Conservation (phyloP, 2,888 invertebrate genomes). For the Lithophane ornitopus region DNA sequence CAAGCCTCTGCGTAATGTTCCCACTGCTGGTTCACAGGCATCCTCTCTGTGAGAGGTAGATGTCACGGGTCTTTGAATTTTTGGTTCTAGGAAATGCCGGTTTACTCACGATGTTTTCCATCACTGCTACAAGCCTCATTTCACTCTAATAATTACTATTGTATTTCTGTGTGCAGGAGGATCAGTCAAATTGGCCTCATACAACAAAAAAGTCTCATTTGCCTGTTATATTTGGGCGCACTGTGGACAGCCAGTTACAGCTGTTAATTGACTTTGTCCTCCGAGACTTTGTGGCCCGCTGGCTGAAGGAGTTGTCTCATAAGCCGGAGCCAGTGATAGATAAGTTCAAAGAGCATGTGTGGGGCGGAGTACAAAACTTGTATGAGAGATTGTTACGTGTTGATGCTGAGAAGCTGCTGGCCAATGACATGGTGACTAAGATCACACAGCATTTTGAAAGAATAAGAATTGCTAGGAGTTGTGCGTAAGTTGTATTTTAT, state of each 20-base stretch:
- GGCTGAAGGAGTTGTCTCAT: slow-evolving; percentile 93
- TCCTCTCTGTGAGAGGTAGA: too few relatives aligned
- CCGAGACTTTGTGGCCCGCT: slow-evolving; percentile 94
- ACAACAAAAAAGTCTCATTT: slow-evolving; percentile 89
- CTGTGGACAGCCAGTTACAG: slow-evolving; percentile 95
- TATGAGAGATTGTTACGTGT: slow-evolving; percentile 94
- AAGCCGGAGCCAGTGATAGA: slow-evolving; percentile 92
- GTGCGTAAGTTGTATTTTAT: slow-evolving; percentile 91
- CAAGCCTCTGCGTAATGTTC: too few relatives aligned
- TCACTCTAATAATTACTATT: slow-evolving; percentile 8
- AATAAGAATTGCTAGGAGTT: slow-evolving; percentile 94
- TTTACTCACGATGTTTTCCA: too few relatives aligned
- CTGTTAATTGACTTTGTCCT: slow-evolving; percentile 95
- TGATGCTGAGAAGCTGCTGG: slow-evolving; percentile 95
- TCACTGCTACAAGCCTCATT: too few relatives aligned
- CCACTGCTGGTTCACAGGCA: too few relatives aligned
- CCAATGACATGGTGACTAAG: slow-evolving; percentile 95
- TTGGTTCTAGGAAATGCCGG: too few relatives aligned
- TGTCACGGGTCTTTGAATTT: too few relatives aligned
- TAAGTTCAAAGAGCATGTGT: slow-evolving; percentile 94
- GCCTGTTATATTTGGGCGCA: slow-evolving; percentile 95
- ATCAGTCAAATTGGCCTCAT: slow-evolving; percentile 83
- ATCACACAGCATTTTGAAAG: slow-evolving; percentile 96
- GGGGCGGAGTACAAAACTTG: slow-evolving; percentile 94
- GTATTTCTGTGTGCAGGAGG: slow-evolving; percentile 76